Evolutionary conservation across 2,888 invertebrate genomes (phyloP), one percentile per base, ranked within the genome.

Genomic region (Trypoxylon attenuatum): DNA sequence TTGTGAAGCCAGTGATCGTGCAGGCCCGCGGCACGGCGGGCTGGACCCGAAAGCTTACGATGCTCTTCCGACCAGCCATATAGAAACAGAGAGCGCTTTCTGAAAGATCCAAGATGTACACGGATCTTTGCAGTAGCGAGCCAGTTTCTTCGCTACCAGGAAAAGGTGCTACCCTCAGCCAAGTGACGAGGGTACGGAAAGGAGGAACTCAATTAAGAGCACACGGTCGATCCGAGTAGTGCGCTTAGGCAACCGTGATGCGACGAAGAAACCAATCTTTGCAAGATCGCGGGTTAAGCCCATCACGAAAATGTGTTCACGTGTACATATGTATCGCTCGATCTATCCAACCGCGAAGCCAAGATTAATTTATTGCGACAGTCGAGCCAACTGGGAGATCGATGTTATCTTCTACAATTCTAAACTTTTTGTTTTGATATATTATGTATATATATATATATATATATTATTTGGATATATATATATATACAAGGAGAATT

Each of bases 361-460:
- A 54, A 69, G 68, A 77, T 82, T 82, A 76, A 83, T 82, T 83
- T 83, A 83, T 83, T 82, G 61, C 69, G 70, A 71, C 65, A 13
- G 10, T 62, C 64, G 74, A 73, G 73, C 29, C 74, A 71, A 73
- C 42, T 65, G 69, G 69, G 54, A 51, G 49, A 65, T 65, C 69
- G 65, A 65, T 52, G 15, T 70, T 67, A 29, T 52, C 33, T 5
- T 13, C 33, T 33, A 33, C n/a, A 13, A 33, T 4, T 33, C 13
- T 33, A 2, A 33, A 33, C n/a, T 33, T 10, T 13, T 33, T 13
- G 33, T 33, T 33, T 33, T 33, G 10, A 8, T 33, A 33, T 16
- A 5, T 6, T 29, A 5, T 38, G 29, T n/a, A 3, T 16, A 22
- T 46, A 46, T 33, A 46, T 45, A 27, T 43, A 29, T 51, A 27